Conservation (phyloP, 2,797 vertebrate genomes). For the Simalia tracyae region DNA sequence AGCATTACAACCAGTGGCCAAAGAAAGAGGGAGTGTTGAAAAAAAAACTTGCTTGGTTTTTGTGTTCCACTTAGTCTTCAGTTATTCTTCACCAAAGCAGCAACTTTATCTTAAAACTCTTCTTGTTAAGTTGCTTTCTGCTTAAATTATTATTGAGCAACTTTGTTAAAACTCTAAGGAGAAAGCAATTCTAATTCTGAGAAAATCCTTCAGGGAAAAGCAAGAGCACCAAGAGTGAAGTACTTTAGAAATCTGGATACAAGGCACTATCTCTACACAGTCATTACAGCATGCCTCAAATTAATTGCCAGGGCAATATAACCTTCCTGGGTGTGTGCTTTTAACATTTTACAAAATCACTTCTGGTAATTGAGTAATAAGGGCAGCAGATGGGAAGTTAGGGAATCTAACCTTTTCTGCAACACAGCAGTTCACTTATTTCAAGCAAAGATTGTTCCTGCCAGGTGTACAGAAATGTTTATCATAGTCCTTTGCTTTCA, state of each 20-base stretch:
- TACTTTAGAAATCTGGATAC: conserved; percentile 19
- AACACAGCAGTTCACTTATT: conserved; percentile 13
- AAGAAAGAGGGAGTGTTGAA: not conserved
- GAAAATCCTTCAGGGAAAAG: conserved; percentile 15
- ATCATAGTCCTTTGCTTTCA: conserved; percentile 35
- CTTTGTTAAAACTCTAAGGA: conserved; percentile 14
- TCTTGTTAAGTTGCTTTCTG: conserved; percentile 2
- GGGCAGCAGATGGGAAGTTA: conserved; percentile 25
- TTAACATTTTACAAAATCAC: conserved; percentile 29
- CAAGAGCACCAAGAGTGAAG: not conserved
- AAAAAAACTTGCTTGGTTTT: not conserved
- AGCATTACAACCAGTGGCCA: not conserved
- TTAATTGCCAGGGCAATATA: conserved; percentile 26
- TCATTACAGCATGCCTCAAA: not conserved
- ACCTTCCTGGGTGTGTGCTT: conserved; percentile 4
- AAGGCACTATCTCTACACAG: not conserved
- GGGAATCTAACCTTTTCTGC: not conserved
- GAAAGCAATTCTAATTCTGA: conserved; percentile 23
- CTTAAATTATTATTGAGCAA: conserved; percentile 11
- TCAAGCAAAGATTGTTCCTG: conserved; percentile 33
- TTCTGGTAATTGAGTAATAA: conserved; percentile 41
- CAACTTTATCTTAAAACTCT: not conserved
- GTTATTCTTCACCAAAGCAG: not conserved
- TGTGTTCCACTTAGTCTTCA: not conserved
- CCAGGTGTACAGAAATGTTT: conserved; percentile 27